Conservation (phyloP, 2,888 invertebrate genomes). For the Lingula anatina region DNA sequence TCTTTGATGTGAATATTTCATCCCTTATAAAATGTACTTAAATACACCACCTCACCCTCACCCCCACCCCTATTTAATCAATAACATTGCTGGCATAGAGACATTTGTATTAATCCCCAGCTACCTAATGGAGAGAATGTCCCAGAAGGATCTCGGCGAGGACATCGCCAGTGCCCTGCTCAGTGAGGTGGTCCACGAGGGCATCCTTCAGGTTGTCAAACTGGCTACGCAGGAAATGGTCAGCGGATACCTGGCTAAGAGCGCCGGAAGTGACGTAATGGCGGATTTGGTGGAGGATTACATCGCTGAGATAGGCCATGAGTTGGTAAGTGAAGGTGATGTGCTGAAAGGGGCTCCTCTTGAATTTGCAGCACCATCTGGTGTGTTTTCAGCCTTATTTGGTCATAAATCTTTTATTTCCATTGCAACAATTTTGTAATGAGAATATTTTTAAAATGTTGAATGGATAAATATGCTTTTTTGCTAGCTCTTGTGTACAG, state of each 20-base stretch:
- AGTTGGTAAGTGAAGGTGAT: conserved; percentile 14
- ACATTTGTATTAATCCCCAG: conserved; percentile 14
- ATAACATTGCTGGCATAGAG: too few species aligned
- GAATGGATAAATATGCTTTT: too few species aligned
- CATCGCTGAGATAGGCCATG: conserved; percentile 21
- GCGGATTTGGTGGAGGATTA: conserved; percentile 21
- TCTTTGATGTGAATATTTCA: not conserved
- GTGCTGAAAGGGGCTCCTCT: not conserved
- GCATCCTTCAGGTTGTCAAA: conserved; percentile 18
- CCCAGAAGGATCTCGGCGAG: conserved; percentile 20
- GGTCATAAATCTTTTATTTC: conserved; percentile 4
- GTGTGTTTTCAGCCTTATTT: not conserved
- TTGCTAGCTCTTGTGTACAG: too few species aligned
- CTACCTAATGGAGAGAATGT: conserved; percentile 19
- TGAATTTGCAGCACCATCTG: not conserved
- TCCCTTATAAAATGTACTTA: too few species aligned
- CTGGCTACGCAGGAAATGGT: conserved; percentile 25
- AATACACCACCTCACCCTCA: too few species aligned
- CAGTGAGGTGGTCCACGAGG: conserved; percentile 21
- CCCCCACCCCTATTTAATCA: too few species aligned
- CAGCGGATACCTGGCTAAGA: conserved; percentile 18
- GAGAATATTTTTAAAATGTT: not conserved
- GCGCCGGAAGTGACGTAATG: conserved; percentile 16
- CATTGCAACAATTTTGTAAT: conserved; percentile 6
- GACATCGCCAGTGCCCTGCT: conserved; percentile 23